Evolutionary conservation across 2,888 invertebrate genomes (phyloP).

Genomic region (Noctua janthe): DNA sequence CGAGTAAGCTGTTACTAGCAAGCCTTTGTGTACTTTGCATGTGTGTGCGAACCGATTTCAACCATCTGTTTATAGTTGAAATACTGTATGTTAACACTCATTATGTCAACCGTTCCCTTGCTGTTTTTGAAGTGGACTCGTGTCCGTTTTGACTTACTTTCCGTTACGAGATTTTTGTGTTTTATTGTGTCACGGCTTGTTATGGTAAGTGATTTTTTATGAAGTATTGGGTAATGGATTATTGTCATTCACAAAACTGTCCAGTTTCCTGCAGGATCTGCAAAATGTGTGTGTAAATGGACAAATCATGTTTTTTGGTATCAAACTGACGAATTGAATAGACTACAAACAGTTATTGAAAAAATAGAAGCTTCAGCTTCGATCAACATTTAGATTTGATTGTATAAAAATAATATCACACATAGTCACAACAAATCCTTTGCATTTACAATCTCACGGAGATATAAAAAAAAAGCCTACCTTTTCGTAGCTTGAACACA

Average conservation of each 20-base stretch:
- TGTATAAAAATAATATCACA: constrained; percentile 2
- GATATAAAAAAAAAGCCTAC: constrained; percentile 11
- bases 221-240: background rate
- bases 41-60: background rate
- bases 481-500: constrained; percentile 17
- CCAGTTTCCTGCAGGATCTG: background rate
- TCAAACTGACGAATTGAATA: background rate
- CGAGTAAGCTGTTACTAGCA: background rate
- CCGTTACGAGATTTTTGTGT: constrained; percentile 46
- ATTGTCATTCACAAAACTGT: background rate
- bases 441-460: constrained; percentile 1
- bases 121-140: constrained; percentile 58
- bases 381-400: background rate
- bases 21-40: background rate
- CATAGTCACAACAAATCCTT: constrained; percentile 1
- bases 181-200: constrained; percentile 42
- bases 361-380: background rate
- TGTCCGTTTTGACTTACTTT: constrained; percentile 65
- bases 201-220: constrained; percentile 1
- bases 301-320: background rate
- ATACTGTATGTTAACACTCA: background rate
- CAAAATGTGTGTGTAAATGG: background rate
- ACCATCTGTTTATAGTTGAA: background rate
- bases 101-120: background rate
- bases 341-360: background rate